These are phyloP conservation scores for Ciona savignyi DNA, from an alignment of 23 tunicate species.

Conservation along the genomic window DNA sequence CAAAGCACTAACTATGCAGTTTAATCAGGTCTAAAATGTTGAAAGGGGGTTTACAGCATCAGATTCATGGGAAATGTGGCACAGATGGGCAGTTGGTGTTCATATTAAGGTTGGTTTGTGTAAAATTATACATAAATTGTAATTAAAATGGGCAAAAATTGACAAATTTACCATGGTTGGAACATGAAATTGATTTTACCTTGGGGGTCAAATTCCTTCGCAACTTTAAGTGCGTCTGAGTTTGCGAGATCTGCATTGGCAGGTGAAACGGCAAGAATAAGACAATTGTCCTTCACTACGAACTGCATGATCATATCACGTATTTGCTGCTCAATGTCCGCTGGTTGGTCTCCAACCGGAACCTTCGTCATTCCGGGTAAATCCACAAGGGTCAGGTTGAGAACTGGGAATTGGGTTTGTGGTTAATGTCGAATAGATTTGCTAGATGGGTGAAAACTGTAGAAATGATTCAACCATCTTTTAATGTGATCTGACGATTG, in stretches of 20 bases:
- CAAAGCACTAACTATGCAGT: too few species aligned
- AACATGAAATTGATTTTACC: conserved; percentile 28
- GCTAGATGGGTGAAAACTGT: too few species aligned
- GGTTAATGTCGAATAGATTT: too few species aligned
- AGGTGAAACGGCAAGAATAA: conserved; percentile 98
- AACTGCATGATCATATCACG: conserved; percentile 95
- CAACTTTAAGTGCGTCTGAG: conserved; percentile 97
- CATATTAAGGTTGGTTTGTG: too few species aligned
- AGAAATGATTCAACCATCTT: too few species aligned
- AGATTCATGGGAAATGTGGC: too few species aligned
- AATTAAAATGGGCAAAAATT: neutral
- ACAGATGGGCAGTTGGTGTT: too few species aligned
- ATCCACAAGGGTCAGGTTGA: conserved; percentile 96
- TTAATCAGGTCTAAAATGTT: too few species aligned
- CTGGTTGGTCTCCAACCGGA: conserved; percentile 99
- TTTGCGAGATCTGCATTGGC: conserved; percentile 99
- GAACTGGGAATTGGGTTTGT: conserved; percentile 39
- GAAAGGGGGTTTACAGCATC: too few species aligned
- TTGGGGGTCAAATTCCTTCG: conserved; percentile 99
- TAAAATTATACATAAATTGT: neutral
- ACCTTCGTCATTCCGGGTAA: conserved; percentile 99
- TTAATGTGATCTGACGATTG: too few species aligned
- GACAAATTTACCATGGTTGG: neutral
- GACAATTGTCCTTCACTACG: conserved; percentile 81
- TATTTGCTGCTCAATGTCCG: conserved; percentile 90